These are phyloP conservation scores for Sinella curviseta DNA, from an alignment of 1,140 invertebrate genomes.

Conservation along the genomic window DNA sequence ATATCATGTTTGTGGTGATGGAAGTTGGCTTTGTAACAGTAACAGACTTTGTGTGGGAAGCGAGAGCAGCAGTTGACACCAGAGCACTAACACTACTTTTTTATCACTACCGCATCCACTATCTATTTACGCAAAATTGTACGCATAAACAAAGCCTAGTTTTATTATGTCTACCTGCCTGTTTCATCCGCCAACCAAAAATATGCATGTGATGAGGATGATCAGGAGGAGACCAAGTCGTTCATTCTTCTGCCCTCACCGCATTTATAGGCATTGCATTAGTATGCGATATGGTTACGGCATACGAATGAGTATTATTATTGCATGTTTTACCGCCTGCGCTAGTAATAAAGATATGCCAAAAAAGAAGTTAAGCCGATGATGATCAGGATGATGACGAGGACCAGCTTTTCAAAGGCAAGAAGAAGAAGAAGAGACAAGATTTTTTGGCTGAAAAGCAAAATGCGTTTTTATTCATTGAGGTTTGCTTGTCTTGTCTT, in stretches of 20 bases:
- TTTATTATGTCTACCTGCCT: background rate
- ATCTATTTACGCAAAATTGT: slow-evolving; percentile 10
- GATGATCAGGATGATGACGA: background rate
- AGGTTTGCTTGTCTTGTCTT: slow-evolving; percentile 3
- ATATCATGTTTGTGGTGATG: too few relatives aligned
- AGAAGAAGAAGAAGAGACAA: background rate
- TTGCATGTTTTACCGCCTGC: slow-evolving; percentile 19
- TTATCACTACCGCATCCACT: background rate
- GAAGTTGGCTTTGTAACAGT: too few relatives aligned
- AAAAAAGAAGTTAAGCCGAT: slow-evolving; percentile 5
- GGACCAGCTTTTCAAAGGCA: background rate
- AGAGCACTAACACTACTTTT: background rate
- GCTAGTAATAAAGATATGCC: slow-evolving; percentile 17
- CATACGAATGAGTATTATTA: background rate
- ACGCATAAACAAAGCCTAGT: slow-evolving; percentile 6
- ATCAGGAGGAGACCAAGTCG: too few relatives aligned
- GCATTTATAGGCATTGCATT: background rate
- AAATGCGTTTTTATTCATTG: background rate
- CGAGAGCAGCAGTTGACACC: too few relatives aligned
- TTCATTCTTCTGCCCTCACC: background rate
- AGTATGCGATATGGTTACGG: background rate
- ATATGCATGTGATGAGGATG: too few relatives aligned
- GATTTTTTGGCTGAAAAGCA: background rate
- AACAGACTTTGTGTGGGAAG: too few relatives aligned
- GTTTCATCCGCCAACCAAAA: too few relatives aligned